Base-by-base conservation (phyloP, 2,888 invertebrate species). In the Dicyrtoma fusca region DNA sequence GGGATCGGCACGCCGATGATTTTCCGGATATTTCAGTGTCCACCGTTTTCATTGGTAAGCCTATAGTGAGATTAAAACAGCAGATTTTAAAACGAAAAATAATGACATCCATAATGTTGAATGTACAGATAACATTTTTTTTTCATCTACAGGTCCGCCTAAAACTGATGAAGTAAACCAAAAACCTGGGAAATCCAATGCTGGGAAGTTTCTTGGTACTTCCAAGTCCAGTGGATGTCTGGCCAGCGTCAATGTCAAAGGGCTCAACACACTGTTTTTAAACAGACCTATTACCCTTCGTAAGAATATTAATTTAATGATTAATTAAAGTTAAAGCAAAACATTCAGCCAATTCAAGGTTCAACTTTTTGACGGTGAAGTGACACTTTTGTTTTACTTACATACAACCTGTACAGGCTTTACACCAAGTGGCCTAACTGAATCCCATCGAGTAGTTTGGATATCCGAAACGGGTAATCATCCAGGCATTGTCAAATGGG, bases 361-460 rank as follows among this genome's bases (percentile, higher is more conserved):
- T n/a, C n/a, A 49, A 49, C 11, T 4, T 49, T 14, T 49, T 13
- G n/a, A 49, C 14, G 13, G 3, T 49, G 49, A 49, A 49, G 17
- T n/a, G 4, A 13, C 17, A 4, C 14, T 17, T 49, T 49, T 17
- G 5, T 49, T 53, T 19, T 21, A 11, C 21, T 21, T 19, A n/a
- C 5, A n/a, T n/a, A 11, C 8, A n/a, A n/a, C 17, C 6, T 51
- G 6, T 71, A 0, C 25, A 77, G 76, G 66, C 19, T 78, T 64
- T 34, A 72, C 76, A 44, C 77, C 78, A 1, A 76, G 75, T 55
- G 79, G 78, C 0, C 71, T 79, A 0, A 70, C 72, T 14, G 57
- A 77, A 10, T 66, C 73, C 0, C 75, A 76, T 45, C 73, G 74
- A 68, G 68, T 79, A 0, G 74, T 79, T 11, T 79, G 79, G 79